Conservation (phyloP, 2,113 vertebrate genomes). For the Andinoacara biseriatus region DNA sequence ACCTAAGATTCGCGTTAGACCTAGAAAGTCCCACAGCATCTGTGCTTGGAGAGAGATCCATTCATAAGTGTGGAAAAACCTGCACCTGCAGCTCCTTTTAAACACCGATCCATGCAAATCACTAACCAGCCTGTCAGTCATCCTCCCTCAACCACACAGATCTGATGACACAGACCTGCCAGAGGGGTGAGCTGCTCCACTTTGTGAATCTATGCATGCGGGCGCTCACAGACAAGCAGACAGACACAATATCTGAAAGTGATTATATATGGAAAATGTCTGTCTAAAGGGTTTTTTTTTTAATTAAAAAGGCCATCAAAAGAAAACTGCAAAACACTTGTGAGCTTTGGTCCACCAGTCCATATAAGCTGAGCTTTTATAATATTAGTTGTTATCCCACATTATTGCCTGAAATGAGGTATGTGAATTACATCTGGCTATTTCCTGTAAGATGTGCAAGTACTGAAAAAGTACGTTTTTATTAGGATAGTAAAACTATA, state of each 20-base stretch:
- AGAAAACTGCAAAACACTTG: slow-evolving; percentile 6
- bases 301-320: not conserved
- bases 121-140: slow-evolving; percentile 60
- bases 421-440: slow-evolving; percentile 27
- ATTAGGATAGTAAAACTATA: not conserved
- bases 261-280: not conserved
- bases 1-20: not conserved
- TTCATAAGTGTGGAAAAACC: slow-evolving; percentile 61
- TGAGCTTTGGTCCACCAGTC: slow-evolving; percentile 35
- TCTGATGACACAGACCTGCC: slow-evolving; percentile 61
- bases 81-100: slow-evolving; percentile 74
- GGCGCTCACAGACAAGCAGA: not conserved
- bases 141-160: slow-evolving; percentile 59
- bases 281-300: slow-evolving; percentile 20
- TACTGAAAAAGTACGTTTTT: slow-evolving; percentile 24
- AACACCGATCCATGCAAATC: slow-evolving; percentile 74
- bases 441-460: slow-evolving; percentile 23
- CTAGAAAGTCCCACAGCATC: slow-evolving; percentile 26
- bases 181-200: slow-evolving; percentile 43
- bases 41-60: slow-evolving; percentile 39
- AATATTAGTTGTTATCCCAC: slow-evolving; percentile 35
- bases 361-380: slow-evolving; percentile 46
- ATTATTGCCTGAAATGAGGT: slow-evolving; percentile 27
- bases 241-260: not conserved
- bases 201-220: not conserved